phyloP scores from a whole-genome alignment of 2,113 vertebrate genomes.

The Maccullochella peelii region DNA sequence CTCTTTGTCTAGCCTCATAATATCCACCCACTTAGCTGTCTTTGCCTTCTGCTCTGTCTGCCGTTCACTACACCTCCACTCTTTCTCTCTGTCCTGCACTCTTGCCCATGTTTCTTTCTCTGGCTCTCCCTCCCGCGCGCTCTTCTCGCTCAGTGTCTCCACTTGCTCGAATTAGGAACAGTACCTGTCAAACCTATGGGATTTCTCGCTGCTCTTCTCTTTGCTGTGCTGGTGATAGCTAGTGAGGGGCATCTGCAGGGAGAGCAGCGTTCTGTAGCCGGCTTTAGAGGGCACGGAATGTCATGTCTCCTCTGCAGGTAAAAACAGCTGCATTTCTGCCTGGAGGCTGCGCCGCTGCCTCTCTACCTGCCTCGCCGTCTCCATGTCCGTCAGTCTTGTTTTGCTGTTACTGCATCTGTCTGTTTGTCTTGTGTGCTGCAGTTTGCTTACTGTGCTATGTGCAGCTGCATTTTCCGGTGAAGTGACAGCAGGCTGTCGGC shows the following conservation, averaged over 20 bases:
- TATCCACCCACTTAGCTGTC: conserved; percentile 36
- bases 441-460: conserved; percentile 45
- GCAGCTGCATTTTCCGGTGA: conserved; percentile 48
- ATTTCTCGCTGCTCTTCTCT: conserved; percentile 64
- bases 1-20: conserved; percentile 25
- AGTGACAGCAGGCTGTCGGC: conserved; percentile 44
- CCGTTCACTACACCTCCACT: conserved; percentile 50
- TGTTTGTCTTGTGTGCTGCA: conserved; percentile 52
- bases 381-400: conserved; percentile 31
- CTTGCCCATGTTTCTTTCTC: conserved; percentile 31
- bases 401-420: conserved; percentile 35
- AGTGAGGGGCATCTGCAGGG: conserved; percentile 72
- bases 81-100: conserved; percentile 40
- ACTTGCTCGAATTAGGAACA: conserved; percentile 55
- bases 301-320: conserved; percentile 87
- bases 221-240: conserved; percentile 61
- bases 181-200: conserved; percentile 72
- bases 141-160: conserved; percentile 40
- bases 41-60: conserved; percentile 27
- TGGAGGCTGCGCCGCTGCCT: conserved; percentile 43
- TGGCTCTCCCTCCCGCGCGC: conserved; percentile 44
- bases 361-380: conserved; percentile 20
- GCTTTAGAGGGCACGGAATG: conserved; percentile 84
- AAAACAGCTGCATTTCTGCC: conserved; percentile 68
- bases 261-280: conserved; percentile 79